Evolutionary conservation across 2,113 vertebrate species (phyloP), one percentile per base, ranked within the genome.

Genomic region (Ancistrus triradiatus): DNA sequence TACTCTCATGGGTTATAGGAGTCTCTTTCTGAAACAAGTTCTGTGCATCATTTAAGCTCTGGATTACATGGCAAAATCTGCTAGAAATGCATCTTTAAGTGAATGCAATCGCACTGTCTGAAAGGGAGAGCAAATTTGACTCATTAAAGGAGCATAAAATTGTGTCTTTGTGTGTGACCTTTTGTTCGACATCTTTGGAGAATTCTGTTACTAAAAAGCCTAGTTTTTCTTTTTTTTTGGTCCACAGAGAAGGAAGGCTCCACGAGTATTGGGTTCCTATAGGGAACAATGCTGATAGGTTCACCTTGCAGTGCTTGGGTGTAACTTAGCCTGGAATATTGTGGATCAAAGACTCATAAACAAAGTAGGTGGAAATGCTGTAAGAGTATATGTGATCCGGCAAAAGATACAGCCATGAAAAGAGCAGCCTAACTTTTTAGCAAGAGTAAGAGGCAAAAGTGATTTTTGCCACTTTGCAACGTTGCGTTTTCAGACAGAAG

Each of bases 241-340:
- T 38, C 60, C 38, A 28, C 35, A 48, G 74, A 68, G 73, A 71
- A 67, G 67, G 66, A 70, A 66, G 75, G 52, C 73, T 79, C 80
- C 80, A 80, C 78, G 78, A 66, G 77, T 82, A 82, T 82, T 80
- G 61, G 65, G 80, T 82, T 80, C 74, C 80, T 70, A 66, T 78
- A 66, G 55, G 73, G 74, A 78, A 82, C 78, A 80, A 82, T 78
- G 73, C 59, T 59, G 71, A 72, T 68, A 80, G 77, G 77, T 77
- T 82, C 77, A 76, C 73, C 77, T 82, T 79, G 77, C 80, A 80
- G 69, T 62, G 66, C 76, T 77, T 76, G 78, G 76, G 78, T 80
- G 78, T 76, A 82, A 82, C 78, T 80, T 78, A 74, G 79, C 76
- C 70, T 77, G 68, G 69, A 82, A 82, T 78, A 80, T 78, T 76